Evolutionary conservation across 2,888 invertebrate genomes (phyloP).

Genomic region (Eristalinus aeneus): DNA sequence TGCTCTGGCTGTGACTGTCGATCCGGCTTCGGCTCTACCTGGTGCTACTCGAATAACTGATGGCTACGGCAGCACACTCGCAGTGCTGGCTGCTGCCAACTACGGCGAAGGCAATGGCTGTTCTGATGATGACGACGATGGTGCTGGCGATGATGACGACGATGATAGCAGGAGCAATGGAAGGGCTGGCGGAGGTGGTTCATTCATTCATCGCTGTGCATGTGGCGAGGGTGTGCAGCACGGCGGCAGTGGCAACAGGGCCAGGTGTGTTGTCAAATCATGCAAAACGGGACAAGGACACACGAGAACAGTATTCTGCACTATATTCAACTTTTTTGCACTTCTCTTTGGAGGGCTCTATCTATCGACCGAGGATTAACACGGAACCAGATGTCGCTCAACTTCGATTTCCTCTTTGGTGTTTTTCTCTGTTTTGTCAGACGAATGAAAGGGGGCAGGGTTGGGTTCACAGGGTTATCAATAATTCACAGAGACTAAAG

Average conservation of each 20-base stretch:
- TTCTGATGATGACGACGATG: background rate
- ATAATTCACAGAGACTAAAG: constrained; percentile 50
- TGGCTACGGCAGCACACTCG: constrained; percentile 49
- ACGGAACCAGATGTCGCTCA: constrained; percentile 67
- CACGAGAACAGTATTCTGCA: constrained; percentile 68
- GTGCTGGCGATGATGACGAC: constrained; percentile 5
- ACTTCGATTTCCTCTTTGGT: constrained; percentile 69
- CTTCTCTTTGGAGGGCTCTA: constrained; percentile 38
- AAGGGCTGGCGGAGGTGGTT: constrained; percentile 32
- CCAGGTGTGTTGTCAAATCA: constrained; percentile 71
- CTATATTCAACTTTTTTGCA: constrained; percentile 46
- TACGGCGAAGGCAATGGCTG: background rate
- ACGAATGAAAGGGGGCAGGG: background rate
- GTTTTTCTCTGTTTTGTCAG: constrained; percentile 41
- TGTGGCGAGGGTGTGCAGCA: constrained; percentile 29
- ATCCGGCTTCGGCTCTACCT: constrained; percentile 25
- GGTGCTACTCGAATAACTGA: constrained; percentile 66
- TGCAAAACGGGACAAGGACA: constrained; percentile 69
- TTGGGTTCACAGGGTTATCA: constrained; percentile 35
- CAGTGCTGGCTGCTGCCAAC: constrained; percentile 9
- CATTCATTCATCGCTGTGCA: constrained; percentile 65
- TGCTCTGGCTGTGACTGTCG: background rate
- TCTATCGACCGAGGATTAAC: constrained; percentile 69
- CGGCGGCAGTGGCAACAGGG: constrained; percentile 9
- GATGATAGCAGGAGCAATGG: constrained; percentile 49